Evolutionary conservation across 2,113 vertebrate genomes (phyloP), one percentile per base, ranked within the genome.

Genomic region (Ceuthmochares aereus): DNA sequence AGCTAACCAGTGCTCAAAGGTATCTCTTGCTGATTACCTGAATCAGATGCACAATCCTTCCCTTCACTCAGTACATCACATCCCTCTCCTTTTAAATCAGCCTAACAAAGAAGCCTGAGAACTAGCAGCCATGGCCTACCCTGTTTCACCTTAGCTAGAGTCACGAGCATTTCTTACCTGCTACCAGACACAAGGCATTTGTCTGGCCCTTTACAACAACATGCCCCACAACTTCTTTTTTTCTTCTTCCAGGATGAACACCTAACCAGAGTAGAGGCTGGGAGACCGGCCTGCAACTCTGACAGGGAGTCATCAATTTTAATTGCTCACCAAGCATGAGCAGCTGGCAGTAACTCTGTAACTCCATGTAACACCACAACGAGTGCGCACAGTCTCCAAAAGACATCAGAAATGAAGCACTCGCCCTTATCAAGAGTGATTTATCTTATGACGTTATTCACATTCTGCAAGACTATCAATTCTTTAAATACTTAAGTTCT

Each of bases 261-360:
- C 45, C 25, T 10, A 51, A 69, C 22, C 23, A 22, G 5, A 77
- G 21, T 22, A 56, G n/a, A 66, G 27, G n/a, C 29, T 63, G 64
- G 36, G 22, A 70, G 55, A 34, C 16, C 54, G 56, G 21, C 62
- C 76, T 85, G 51, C 49, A 69, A 4, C 72, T 62, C n/a, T 37
- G 62, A 30, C 0, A 0, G 11, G 47, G 56, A 72, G 22, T 37
- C 9, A 7, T 43, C n/a, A 2, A 1, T 49, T 47, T 40, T 58
- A 76, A 20, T 69, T 37, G 4, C 34, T 49, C 34, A 3, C 5
- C 4, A 12, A 27, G 20, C 1, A 2, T 9, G 37, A 64, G 52
- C 47, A 59, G 42, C 52, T 23, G 37, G 63, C 79, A 92, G 20
- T 3, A 16, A 37, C 47, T 54, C 36, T 72, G 20, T 3, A 16